phyloP scores from a whole-genome alignment of 2,888 invertebrate genomes.

The Cremastinae sp. region DNA sequence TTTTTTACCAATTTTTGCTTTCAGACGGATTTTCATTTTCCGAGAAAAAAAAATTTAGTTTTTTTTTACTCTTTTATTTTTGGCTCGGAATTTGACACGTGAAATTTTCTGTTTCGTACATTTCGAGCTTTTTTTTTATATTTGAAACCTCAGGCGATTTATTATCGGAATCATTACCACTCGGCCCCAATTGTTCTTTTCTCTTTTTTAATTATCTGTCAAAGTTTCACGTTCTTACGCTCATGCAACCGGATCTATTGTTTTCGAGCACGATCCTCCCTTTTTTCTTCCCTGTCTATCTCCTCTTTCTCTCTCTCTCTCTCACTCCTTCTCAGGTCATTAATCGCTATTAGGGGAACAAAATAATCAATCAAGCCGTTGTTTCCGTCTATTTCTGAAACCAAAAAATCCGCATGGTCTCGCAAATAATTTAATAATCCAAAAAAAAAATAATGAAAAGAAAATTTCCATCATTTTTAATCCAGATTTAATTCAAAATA shows the following conservation, averaged over 20 bases:
- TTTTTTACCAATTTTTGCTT: constrained; percentile 9
- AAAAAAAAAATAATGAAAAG: too few relatives aligned
- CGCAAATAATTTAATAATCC: too few relatives aligned
- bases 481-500: neutral
- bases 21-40: constrained; percentile 12
- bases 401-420: neutral
- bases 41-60: constrained; percentile 14
- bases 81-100: neutral
- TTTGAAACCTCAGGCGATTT: neutral
- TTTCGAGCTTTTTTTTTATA: neutral
- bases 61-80: neutral
- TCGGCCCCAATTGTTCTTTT: constrained; percentile 16
- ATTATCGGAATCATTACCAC: constrained; percentile 26
- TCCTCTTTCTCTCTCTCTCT: neutral
- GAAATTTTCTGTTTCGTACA: neutral
- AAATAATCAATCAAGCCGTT: constrained; percentile 28
- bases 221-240: constrained; percentile 22
- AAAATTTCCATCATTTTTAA: too few relatives aligned
- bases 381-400: neutral
- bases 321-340: neutral
- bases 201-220: constrained; percentile 21
- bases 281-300: neutral
- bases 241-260: constrained; percentile 11
- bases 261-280: neutral
- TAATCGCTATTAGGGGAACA: neutral